Evolutionary conservation across 2,797 vertebrate species (phyloP).

Genomic region (Meriones psammophilus): DNA sequence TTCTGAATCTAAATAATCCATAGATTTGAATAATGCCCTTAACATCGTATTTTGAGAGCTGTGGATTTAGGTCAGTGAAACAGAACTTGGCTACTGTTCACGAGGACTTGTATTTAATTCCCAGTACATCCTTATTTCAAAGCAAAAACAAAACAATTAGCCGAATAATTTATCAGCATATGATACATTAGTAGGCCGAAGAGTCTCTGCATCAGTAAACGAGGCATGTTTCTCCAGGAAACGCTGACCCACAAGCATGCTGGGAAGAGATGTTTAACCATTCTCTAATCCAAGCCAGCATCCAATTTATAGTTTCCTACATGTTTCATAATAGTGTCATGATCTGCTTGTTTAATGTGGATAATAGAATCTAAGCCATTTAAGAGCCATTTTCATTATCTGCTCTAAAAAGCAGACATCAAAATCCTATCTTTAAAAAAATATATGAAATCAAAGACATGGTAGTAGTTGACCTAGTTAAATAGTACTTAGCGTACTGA

Average conservation of each 20-base stretch:
- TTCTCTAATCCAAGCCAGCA: neutral
- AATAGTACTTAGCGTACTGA: neutral
- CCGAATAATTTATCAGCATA: neutral
- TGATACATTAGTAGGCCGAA: neutral
- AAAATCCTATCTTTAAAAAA: constrained; percentile 12
- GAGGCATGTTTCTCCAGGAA: neutral
- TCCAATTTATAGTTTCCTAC: neutral
- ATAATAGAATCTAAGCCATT: neutral
- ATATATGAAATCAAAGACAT: neutral
- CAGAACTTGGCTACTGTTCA: neutral
- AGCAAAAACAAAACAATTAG: neutral
- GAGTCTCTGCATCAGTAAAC: neutral
- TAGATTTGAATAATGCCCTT: neutral
- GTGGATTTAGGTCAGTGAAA: neutral
- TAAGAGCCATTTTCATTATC: constrained; percentile 19
- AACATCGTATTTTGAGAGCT: neutral
- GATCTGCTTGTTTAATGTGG: neutral
- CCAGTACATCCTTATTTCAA: too few species aligned
- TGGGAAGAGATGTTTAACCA: neutral
- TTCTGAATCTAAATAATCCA: neutral
- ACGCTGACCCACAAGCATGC: neutral
- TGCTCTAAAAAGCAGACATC: neutral
- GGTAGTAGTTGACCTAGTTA: neutral
- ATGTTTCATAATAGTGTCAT: neutral
- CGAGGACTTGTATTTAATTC: neutral